A percentile compares a stretch with the other conserved stretches of the same genome.
Evolutionary conservation across 1,140 invertebrate species (phyloP).

Genomic region (Drosophila orena): DNA sequence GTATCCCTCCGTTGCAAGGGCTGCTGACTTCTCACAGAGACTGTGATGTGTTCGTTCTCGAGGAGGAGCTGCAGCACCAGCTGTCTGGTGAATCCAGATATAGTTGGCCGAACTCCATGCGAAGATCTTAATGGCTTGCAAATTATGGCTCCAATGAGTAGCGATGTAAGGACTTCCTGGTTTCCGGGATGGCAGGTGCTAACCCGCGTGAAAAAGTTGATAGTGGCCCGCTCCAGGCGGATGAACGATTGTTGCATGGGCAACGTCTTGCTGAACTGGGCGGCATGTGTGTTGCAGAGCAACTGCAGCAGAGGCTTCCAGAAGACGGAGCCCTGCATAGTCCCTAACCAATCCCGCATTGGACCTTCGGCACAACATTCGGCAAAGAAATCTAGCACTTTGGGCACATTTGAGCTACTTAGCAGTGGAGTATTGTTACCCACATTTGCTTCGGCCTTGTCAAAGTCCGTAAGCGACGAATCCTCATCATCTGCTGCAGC

Average conservation of each 20-base stretch:
- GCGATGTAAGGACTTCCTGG: constrained; percentile 92
- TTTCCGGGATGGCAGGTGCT: constrained; percentile 94
- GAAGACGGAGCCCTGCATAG: constrained; percentile 91
- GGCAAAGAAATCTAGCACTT: constrained; percentile 92
- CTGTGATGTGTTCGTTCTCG: constrained; percentile 93
- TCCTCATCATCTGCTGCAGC: constrained; percentile 13
- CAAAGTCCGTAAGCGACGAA: constrained; percentile 85
- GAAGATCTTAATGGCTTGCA: constrained; percentile 59
- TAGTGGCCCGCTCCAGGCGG: constrained; percentile 90
- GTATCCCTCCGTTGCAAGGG: constrained; percentile 72
- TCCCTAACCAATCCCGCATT: constrained; percentile 95
- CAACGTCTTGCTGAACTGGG: constrained; percentile 85
- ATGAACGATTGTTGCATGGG: constrained; percentile 87
- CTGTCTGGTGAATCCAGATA: constrained; percentile 94
- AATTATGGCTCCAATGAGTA: constrained; percentile 86
- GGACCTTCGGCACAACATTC: constrained; percentile 91
- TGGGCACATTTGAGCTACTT: constrained; percentile 85
- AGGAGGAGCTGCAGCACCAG: constrained; percentile 93
- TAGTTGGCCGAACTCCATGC: constrained; percentile 75
- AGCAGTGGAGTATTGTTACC: constrained; percentile 43
- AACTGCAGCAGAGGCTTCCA: constrained; percentile 92
- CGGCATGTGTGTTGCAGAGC: constrained; percentile 87
- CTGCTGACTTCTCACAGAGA: constrained; percentile 88
- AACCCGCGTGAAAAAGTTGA: constrained; percentile 91
- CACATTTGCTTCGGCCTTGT: constrained; percentile 83